Conservation (phyloP, 2,888 invertebrate species). For the Trissolcus japonicus region DNA sequence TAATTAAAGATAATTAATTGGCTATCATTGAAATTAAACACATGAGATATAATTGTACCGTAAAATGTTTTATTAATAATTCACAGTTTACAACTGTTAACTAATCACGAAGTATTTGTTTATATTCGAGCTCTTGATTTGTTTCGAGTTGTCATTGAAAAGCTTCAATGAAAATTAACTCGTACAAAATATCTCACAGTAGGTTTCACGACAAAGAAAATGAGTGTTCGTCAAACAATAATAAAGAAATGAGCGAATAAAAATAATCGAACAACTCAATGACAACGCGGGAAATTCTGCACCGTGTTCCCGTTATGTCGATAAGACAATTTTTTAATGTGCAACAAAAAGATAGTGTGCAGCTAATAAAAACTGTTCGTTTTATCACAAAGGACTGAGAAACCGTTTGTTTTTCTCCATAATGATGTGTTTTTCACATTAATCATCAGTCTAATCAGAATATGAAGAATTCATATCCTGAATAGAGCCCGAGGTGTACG, state of each 20-base stretch:
- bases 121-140: not conserved
- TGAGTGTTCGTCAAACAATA: slow-evolving; percentile 30
- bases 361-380: too few species aligned
- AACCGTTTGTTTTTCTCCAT: too few species aligned
- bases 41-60: too few species aligned
- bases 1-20: not conserved
- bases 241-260: not conserved
- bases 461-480: too few species aligned
- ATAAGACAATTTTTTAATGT: not conserved
- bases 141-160: not conserved
- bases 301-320: too few species aligned
- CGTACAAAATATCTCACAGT: slow-evolving; percentile 34
- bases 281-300: not conserved
- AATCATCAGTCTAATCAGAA: too few species aligned
- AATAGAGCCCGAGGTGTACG: not conserved
- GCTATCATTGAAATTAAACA: too few species aligned
- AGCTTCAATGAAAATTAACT: slow-evolving; percentile 38
- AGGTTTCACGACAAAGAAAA: slow-evolving; percentile 27
- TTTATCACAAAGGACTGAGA: too few species aligned
- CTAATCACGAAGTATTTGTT: not conserved
- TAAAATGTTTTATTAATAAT: too few species aligned
- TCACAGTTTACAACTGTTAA: too few species aligned
- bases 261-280: not conserved
- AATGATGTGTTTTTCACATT: too few species aligned
- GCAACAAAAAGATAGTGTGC: too few species aligned